Evolutionary conservation across 1,140 invertebrate species (phyloP), one percentile per base, ranked within the genome.

Genomic region (Alviniconcha marisindica): DNA sequence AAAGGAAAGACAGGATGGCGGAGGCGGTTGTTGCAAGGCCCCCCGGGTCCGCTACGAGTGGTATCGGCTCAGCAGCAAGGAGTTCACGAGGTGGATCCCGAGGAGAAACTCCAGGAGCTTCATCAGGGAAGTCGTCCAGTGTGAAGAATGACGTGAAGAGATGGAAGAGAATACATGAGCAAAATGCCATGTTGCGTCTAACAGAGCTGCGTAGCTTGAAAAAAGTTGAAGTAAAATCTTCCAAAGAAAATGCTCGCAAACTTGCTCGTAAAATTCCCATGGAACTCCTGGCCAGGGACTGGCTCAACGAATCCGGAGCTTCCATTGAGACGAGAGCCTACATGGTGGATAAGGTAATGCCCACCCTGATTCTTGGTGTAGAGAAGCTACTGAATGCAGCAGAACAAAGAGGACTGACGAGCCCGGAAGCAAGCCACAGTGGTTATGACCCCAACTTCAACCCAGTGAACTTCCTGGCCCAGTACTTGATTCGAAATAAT

Each of bases 401-500:
- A 31, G 91, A 93, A 66, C 89, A 89, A 54, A 78, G 87, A 82
- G 89, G 88, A 31, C 79, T 94, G 36, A 86, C 90, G 28, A 86
- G 89, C 14, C 83, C 83, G 42, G 87, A 87, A 15, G 85, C 77
- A 54, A 84, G 86, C 15, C 86, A 88, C 74, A 83, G 85, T 44
- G 51, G 77, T 40, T 85, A 48, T 81, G 90, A 93, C 81, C 84
- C 89, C 28, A 90, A 93, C 82, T 94, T 94, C 85, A 94, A 94
- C 85, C 93, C 93, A 1, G 87, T 94, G 7, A 93, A 93, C 87
- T 93, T 88, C 81, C 81, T 94, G n/a, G 93, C 92, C 36, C 91
- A 93, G 85, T 93, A 92, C 85, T 84, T 94, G 66, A 91, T 93
- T 89, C 88, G 93, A 78, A 93, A 94, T 85, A 93, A 94, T 82